Base-by-base conservation (phyloP, 1,140 invertebrate genomes). In the Melanaphis sacchari region DNA sequence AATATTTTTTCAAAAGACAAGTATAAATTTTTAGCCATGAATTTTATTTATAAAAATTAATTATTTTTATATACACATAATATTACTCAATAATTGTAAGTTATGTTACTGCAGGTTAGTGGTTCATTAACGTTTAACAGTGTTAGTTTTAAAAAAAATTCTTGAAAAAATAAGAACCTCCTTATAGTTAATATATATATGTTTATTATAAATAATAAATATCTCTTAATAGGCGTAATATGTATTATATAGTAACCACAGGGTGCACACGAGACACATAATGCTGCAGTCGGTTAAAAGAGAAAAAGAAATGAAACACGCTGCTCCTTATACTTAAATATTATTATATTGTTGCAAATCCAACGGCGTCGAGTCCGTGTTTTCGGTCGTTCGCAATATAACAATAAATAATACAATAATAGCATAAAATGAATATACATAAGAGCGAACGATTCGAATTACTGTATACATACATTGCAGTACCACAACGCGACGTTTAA, bases 401-500 rank as follows among this genome's bases (percentile, higher is more conserved):
- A n/a, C 59, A 76, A n/a, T 76, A 36, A n/a, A 76, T 76, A 76
- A 76, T 76, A 66, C 31, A 31, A 66, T 66, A 76, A n/a, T 76
- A n/a, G 59, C 59, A 76, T 76, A 76, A 76, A 76, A 76, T 76
- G 59, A 76, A 76, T 76, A n/a, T 76, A 76, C 31, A n/a, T 76
- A 76, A 76, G 59, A 18, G 31, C n/a, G 15, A 76, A 76, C 59
- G 59, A 76, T 76, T 76, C 59, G 31, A 76, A 76, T 76, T 76
- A 76, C 59, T 76, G n/a, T 76, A n/a, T n/a, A n/a, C 59, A 76
- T 21, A 76, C 59, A 76, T n/a, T 76, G 31, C n/a, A 59, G 54
- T 22, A 11, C 22, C 21, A 82, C 7, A 82, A 9, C n/a, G 38
- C 38, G 24, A 82, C 81, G 81, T 38, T 22, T 76, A 76, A 76